These are phyloP conservation scores for Monopis laevigella DNA, from an alignment of 2,888 invertebrate species.

Conservation along the genomic window DNA sequence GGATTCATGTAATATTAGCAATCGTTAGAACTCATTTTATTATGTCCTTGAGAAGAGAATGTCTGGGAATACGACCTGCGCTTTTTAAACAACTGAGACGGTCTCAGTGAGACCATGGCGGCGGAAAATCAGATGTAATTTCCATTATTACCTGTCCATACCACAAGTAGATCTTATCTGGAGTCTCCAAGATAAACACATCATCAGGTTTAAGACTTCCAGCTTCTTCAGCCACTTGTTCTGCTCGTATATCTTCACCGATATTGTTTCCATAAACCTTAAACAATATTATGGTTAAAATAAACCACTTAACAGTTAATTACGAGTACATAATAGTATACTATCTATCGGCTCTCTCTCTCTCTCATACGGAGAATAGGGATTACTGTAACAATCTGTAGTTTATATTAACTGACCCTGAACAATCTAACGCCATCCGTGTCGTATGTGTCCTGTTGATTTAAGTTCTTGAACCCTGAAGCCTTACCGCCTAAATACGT, in stretches of 20 bases:
- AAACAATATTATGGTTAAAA: neutral
- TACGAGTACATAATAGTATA: neutral
- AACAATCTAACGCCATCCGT: slow-evolving; percentile 63
- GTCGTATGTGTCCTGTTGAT: slow-evolving; percentile 60
- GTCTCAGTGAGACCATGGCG: neutral
- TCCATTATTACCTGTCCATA: slow-evolving; percentile 52
- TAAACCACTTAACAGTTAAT: neutral
- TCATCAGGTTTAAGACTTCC: slow-evolving; percentile 67
- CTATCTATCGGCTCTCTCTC: no score
- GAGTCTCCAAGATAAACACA: slow-evolving; percentile 67
- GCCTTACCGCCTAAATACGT: slow-evolving; percentile 65
- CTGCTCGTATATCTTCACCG: slow-evolving; percentile 63
- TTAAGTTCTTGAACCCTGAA: slow-evolving; percentile 56
- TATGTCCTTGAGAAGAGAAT: no score
- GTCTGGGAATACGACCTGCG: no score
- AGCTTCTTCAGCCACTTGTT: slow-evolving; percentile 61
- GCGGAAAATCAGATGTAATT: neutral
- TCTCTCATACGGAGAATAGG: neutral
- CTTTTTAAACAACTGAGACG: no score
- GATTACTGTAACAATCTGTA: neutral
- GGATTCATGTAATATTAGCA: neutral
- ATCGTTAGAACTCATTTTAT: no score
- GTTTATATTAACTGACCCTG: slow-evolving; percentile 39
- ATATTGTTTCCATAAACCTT: slow-evolving; percentile 26
- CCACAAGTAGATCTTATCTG: slow-evolving; percentile 66